Evolutionary conservation across 2,888 invertebrate species (phyloP).

Genomic region (Gastrophysa polygoni): DNA sequence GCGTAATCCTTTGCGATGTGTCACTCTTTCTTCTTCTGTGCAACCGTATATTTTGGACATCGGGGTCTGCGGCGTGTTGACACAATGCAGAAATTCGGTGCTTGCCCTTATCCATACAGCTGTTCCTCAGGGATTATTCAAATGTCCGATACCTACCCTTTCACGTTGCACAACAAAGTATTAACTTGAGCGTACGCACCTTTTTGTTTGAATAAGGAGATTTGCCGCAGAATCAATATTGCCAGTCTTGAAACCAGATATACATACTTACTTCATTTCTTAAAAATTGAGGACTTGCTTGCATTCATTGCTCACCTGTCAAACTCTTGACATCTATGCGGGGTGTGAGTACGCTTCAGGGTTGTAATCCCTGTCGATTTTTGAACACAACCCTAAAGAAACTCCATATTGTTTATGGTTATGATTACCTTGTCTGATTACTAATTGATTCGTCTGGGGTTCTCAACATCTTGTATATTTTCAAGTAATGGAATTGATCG

Average conservation of each 20-base stretch:
- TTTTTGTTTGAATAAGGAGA: slow-evolving; percentile 29
- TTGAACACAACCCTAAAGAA: too few relatives aligned
- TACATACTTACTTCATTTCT: too few relatives aligned
- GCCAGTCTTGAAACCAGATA: not conserved
- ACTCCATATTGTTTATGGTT: too few relatives aligned
- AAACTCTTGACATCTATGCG: too few relatives aligned
- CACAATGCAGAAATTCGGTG: slow-evolving; percentile 26
- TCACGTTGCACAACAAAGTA: slow-evolving; percentile 29
- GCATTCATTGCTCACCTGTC: too few relatives aligned
- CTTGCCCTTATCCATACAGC: slow-evolving; percentile 22
- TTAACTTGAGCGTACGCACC: slow-evolving; percentile 23
- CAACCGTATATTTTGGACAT: slow-evolving; percentile 38
- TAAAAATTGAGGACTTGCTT: too few relatives aligned
- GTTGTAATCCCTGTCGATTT: too few relatives aligned
- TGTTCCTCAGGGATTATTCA: slow-evolving; percentile 24
- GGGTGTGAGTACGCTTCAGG: too few relatives aligned
- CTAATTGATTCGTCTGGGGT: too few relatives aligned
- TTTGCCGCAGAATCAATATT: slow-evolving; percentile 28
- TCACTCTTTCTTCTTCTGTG: slow-evolving; percentile 23
- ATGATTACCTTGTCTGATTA: too few relatives aligned
- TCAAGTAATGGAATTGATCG: too few relatives aligned
- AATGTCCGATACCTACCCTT: slow-evolving; percentile 18
- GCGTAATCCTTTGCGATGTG: slow-evolving; percentile 45
- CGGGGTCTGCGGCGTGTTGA: slow-evolving; percentile 27
- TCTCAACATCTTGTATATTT: too few relatives aligned